These are phyloP conservation scores for Brevimyrus niger DNA, from an alignment of 2,113 vertebrate species.

Conservation along the genomic window DNA sequence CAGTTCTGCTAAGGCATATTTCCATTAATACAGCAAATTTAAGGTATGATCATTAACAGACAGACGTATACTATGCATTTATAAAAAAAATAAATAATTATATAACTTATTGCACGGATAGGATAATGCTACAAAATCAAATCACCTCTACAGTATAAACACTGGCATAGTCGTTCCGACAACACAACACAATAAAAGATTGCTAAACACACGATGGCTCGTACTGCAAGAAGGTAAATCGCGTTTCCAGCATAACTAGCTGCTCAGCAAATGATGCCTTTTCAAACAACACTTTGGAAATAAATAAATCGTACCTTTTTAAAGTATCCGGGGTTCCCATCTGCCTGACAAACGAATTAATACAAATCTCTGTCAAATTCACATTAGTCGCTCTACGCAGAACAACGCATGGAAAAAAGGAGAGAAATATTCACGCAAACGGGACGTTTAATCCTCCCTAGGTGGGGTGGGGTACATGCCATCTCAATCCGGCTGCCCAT, in stretches of 20 bases:
- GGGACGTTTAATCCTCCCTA: not conserved
- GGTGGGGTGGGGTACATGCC: not conserved
- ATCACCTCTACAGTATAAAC: not conserved
- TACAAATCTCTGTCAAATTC: not conserved
- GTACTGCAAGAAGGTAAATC: not conserved
- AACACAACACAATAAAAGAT: slow-evolving; percentile 5
- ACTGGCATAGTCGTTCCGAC: not conserved
- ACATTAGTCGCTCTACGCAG: not conserved
- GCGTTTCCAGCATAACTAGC: not conserved
- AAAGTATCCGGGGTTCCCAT: not conserved
- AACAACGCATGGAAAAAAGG: not conserved
- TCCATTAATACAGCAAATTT: not conserved
- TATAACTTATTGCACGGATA: not conserved
- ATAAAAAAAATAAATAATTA: not conserved
- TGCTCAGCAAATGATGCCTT: not conserved
- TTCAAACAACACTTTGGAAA: not conserved
- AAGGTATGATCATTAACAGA: not conserved
- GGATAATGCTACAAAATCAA: not conserved
- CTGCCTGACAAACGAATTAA: slow-evolving; percentile 8
- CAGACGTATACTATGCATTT: not conserved
- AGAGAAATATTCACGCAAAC: slow-evolving; percentile 1
- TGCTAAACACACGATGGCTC: not conserved
- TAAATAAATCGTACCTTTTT: slow-evolving; percentile 5
- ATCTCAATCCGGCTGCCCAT: not conserved
- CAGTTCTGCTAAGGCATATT: not conserved